Evolutionary conservation across 2,113 vertebrate species (phyloP), one percentile per base, ranked within the genome.

Genomic region (Pan paniscus): DNA sequence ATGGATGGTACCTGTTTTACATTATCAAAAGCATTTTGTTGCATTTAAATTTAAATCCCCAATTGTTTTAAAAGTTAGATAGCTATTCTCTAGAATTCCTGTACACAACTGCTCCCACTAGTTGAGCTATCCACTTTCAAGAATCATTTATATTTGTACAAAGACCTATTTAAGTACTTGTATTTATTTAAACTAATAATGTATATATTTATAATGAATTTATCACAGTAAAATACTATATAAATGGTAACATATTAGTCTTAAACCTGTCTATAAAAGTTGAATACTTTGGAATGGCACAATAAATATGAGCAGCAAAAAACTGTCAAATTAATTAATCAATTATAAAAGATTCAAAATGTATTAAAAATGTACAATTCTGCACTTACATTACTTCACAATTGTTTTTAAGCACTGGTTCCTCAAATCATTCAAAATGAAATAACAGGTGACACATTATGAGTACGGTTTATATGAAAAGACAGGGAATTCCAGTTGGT

Each of bases 361-460:
- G 8, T 80, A 70, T 48, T 67, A 87, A 92, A 89, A 91, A 89
- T 76, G 55, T 6, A 97, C 22, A 30, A 92, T 40, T 79, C 16
- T 83, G 5, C 35, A 59, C 48, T 57, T 84, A 83, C 27, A 61
- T 76, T 75, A 95, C 20, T 43, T 97, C 27, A 89, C 8, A 67
- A 83, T 32, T 59, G 59, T 85, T 92, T 97, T 87, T 81, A 96
- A 94, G 25, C 8, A 73, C 38, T 67, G 67, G 40, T 22, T 61
- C 17, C 57, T 78, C 80, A 25, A n/a, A 75, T 57, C 64, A 57
- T 16, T 97, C 80, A 95, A 93, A 96, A 82, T 92, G n/a, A 93
- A 93, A 92, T 92, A n/a, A 96, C 4, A 89, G 30, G 55, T 57
- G 20, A 84, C 27, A 93, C 11, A 81, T 27, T 52, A 32, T 18